Percentiles rank a stretch among this genome's conserved stretches.
Evolutionary conservation across 2,113 vertebrate species (phyloP).

Genomic region (Chauna torquata): DNA sequence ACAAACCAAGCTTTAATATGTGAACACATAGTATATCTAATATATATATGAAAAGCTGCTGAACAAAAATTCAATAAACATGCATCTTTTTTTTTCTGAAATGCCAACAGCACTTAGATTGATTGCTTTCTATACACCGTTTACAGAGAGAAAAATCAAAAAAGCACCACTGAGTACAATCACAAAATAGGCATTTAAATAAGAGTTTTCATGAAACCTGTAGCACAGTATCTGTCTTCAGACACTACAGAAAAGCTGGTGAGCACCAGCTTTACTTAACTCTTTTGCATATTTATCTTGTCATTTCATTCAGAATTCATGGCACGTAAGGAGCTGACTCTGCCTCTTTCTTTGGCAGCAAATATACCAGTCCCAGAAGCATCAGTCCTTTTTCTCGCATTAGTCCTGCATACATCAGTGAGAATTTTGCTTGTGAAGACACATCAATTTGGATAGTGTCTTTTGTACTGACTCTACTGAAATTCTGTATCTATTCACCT

Average conservation of each 20-base stretch:
- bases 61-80: neutral
- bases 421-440: neutral
- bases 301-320: neutral
- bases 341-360: neutral
- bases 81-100: neutral
- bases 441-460: neutral
- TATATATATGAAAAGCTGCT: neutral
- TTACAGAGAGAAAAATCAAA: neutral
- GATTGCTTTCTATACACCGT: neutral
- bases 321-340: neutral
- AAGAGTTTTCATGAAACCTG: neutral
- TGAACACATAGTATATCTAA: neutral
- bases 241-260: neutral
- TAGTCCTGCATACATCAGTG: neutral
- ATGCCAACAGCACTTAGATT: neutral
- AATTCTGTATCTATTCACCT: neutral
- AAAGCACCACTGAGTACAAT: neutral
- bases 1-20: neutral
- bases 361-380: neutral
- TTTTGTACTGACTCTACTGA: neutral
- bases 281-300: neutral
- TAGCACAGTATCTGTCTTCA: neutral
- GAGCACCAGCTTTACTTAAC: neutral
- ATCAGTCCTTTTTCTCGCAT: neutral
- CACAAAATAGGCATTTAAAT: neutral